Base-by-base conservation (phyloP, 2,888 invertebrate species). In the Arrhopalites spinosus region DNA sequence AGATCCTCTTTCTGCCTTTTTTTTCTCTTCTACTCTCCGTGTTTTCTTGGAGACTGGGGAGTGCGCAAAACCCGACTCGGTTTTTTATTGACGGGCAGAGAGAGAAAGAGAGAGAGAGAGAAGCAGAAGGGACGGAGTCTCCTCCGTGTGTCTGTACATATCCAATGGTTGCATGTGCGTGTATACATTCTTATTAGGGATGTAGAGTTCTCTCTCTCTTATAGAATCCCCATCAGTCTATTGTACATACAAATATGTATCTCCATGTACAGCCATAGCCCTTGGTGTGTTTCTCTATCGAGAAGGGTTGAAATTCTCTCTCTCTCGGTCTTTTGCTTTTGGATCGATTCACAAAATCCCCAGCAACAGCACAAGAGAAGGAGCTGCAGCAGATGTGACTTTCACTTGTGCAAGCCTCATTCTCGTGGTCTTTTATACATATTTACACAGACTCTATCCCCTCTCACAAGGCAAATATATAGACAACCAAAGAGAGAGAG, bases 321-420 rank as follows among this genome's bases (percentile, higher is more conserved):
- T 36, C 36, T 36, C 36, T 36, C 36, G 3, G 5, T 59, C 20
- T 59, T 25, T 59, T 15, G 20, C 25, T 25, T 27, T 59, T 27
- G 68, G 68, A 68, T 68, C 68, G 68, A 68, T 68, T 68, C 68
- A 68, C 68, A 27, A 68, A 47, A 59, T 68, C 68, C 68, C 50
- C 68, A 68, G 68, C 68, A 68, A 68, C 68, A 68, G 50, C 47
- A 68, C 36, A 23, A 23, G n/a, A 53, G 5, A 8, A 59, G 59
- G 25, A 59, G 13, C 23, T 15, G 59, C 1, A 59, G 59, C 68
- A 68, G 68, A 68, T 68, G 68, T 68, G 68, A 68, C 68, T 68
- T 68, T 68, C 68, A 68, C 68, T 67, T 59, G 20, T 59, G 25
- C 20, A 23, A 25, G 25, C 25, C 25, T 20, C 20, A 59, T 59